Conservation (phyloP, 2,797 vertebrate species). For the Hephaestus fuliginosus region DNA sequence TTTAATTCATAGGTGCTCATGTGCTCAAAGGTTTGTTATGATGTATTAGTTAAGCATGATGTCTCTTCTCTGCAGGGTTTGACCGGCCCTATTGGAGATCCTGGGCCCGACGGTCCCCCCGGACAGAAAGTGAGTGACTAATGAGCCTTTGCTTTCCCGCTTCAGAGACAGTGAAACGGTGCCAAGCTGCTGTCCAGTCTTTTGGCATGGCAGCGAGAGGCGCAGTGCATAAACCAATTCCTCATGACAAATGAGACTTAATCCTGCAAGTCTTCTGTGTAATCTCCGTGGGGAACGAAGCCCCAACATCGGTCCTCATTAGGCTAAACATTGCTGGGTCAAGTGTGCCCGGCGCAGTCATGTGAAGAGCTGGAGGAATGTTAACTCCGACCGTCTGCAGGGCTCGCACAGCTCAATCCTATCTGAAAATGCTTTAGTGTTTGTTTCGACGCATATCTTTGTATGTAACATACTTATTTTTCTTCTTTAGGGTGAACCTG, state of each 20-base stretch:
- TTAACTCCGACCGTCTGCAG: constrained; percentile 57
- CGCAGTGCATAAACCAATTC: constrained; percentile 79
- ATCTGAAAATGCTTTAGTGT: constrained; percentile 23
- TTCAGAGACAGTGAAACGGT: constrained; percentile 68
- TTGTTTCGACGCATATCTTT: not conserved
- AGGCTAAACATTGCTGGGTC: constrained; percentile 76
- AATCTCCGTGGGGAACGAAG: constrained; percentile 80
- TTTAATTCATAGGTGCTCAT: not conserved
- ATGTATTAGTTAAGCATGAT: constrained; percentile 59
- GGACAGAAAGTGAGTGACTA: constrained; percentile 94
- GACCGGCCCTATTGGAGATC: constrained; percentile 93
- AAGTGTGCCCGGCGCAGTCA: constrained; percentile 73
- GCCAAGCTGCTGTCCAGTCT: constrained; percentile 71
- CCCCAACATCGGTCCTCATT: constrained; percentile 76
- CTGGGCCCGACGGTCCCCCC: constrained; percentile 87
- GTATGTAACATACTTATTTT: constrained; percentile 37
- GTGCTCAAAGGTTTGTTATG: constrained; percentile 28
- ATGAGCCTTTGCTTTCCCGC: constrained; percentile 69
- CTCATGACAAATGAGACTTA: constrained; percentile 85
- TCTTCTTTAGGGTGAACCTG: constrained; percentile 93
- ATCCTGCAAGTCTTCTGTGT: constrained; percentile 79
- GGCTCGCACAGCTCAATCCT: constrained; percentile 40
- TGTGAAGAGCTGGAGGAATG: constrained; percentile 80
- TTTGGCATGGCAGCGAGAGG: constrained; percentile 64
- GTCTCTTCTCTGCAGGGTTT: constrained; percentile 88